Base-by-base conservation (phyloP, 2,797 vertebrate genomes). In the Sebastes taczanowskii region DNA sequence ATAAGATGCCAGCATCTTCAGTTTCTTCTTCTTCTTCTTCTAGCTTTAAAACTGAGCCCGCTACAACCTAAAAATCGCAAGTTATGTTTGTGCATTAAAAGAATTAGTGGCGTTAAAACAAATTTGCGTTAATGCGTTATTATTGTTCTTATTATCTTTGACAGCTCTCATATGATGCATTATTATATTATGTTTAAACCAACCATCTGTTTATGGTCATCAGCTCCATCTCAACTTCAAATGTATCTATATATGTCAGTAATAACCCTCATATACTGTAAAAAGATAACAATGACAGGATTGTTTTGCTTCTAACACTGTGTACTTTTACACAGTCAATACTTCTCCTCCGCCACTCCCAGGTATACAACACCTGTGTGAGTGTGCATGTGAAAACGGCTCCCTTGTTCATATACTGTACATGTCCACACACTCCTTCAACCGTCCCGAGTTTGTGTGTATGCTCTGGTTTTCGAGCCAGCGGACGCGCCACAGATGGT, bases 401-500 rank as follows among this genome's bases (percentile, higher is more conserved):
- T 22, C 25, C 14, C 9, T 18, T 22, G 10, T 25, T 3, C 18
- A 29, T 3, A 14, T 3, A 14, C 13, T 13, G 23, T 16, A 32
- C 34, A 74, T 22, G 29, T 59, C 56, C 66, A 53, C 32, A 42
- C 38, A 80, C 55, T 30, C 61, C 27, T 71, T 29, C 11, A 55
- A 14, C 2, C 2, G 42, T 16, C 3, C 6, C 2, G 8, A 23
- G 42, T 87, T 52, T 74, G 69, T 56, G 73, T 61, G 65, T 56
- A 14, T 52, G 25, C 35, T 60, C 29, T 62, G 20, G 58, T 56
- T 76, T 83, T 38, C 7, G 35, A 79, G 81, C 63, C 35, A 25
- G 78, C 3, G 53, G 74, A 82, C 22, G 4, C 18, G 3, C 69
- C 78, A 71, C 71, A 83, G 85, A 88, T 81, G 68, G 79, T 78